Evolutionary conservation across 2,888 invertebrate genomes (phyloP).

Genomic region (Charanyca ferruginea): DNA sequence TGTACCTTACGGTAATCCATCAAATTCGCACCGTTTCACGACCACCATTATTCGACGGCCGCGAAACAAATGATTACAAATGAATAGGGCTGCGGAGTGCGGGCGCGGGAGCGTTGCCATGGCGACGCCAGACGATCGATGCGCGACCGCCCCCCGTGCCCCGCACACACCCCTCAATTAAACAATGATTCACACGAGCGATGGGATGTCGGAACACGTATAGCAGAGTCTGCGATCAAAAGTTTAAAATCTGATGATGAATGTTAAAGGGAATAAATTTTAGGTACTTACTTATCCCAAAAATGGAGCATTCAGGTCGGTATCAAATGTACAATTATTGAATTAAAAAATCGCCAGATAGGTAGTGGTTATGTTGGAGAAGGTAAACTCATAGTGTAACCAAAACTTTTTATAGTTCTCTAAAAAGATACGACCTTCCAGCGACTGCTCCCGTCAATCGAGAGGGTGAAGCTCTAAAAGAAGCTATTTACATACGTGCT

Average conservation of each 20-base stretch:
- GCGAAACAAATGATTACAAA: slow-evolving; percentile 91
- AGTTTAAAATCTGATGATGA: slow-evolving; percentile 12
- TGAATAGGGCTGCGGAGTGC: slow-evolving; percentile 80
- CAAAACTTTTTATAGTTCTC: slow-evolving; percentile 19
- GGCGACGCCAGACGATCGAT: slow-evolving; percentile 89
- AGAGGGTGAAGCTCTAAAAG: slow-evolving; percentile 35
- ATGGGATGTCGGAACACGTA: slow-evolving; percentile 80
- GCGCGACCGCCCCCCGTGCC: slow-evolving; percentile 73
- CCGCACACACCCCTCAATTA: slow-evolving; percentile 83
- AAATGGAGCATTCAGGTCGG: not conserved
- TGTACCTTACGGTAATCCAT: slow-evolving; percentile 78
- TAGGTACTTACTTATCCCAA: not conserved
- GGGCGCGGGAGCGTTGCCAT: slow-evolving; percentile 79
- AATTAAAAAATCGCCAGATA: not conserved
- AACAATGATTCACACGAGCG: slow-evolving; percentile 88
- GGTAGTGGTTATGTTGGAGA: not conserved
- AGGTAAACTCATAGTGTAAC: slow-evolving; percentile 1
- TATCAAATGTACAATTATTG: slow-evolving; percentile 8
- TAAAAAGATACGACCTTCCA: slow-evolving; percentile 38
- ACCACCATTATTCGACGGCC: slow-evolving; percentile 86
- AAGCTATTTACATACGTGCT: slow-evolving; percentile 57
- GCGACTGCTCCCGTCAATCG: slow-evolving; percentile 38
- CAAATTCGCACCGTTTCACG: slow-evolving; percentile 86
- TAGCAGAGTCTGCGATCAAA: slow-evolving; percentile 62
- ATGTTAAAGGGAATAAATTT: not conserved